Evolutionary conservation across 2,797 vertebrate genomes (phyloP), one percentile per base, ranked within the genome.

Genomic region (Pangasius krempfi): DNA sequence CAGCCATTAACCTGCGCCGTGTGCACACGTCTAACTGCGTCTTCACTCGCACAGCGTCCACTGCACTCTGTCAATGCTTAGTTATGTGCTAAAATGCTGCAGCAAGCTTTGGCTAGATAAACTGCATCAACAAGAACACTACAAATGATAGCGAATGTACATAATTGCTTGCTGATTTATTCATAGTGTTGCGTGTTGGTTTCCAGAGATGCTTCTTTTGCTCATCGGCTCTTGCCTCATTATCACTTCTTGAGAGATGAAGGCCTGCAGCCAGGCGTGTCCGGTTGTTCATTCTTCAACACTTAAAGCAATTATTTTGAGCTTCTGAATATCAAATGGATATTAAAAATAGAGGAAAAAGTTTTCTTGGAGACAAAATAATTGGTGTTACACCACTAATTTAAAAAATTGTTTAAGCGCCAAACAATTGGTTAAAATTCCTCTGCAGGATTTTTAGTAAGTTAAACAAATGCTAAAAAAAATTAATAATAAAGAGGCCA

Each of bases 91-190:
- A 76, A 75, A 76, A 76, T 37, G 25, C 87, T 16, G 22, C 62
- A 47, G n/a, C 62, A 56, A 73, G 40, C 37, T 73, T 50, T 44
- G 72, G 68, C 5, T 78, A 56, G 22, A 54, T 40, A 73, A 86
- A 86, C 37, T n/a, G 22, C 75, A 20, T 47, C 52, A 85, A 58
- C 25, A 37, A 27, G 47, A 30, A 83, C 22, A 20, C 37, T 47
- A 75, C 62, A 76, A 86, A 86, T 52, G n/a, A 73, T 64, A 22
- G 64, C 0, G 50, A 22, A n/a, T 22, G 25, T n/a, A n/a, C 47
- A 83, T 81, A 86, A 89, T 86, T 86, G 66, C 37, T 33, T 62
- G 8, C 76, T 89, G 88, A 86, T 89, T 89, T 88, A 88, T 88
- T 89, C 68, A 89, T 60, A 70, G 84, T 89, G 84, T 56, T 73